A percentile compares a stretch with the other conserved stretches of the same genome.
These are phyloP conservation scores for Hypena proboscidalis DNA, from an alignment of 2,888 invertebrate species.

Conservation along the genomic window DNA sequence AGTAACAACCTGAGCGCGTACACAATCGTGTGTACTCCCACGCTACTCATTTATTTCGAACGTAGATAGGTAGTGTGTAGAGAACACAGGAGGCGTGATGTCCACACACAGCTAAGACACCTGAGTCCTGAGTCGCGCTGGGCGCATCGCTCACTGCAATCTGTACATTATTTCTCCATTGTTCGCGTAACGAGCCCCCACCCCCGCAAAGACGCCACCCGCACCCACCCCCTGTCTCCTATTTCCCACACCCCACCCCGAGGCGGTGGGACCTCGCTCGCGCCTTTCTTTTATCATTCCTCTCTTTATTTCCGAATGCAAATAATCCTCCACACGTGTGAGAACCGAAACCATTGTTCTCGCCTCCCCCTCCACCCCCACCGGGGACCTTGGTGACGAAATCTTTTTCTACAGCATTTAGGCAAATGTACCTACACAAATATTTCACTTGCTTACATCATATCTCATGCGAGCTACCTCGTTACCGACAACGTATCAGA, in stretches of 20 bases:
- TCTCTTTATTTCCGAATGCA: slow-evolving; percentile 86
- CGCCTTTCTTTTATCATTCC: slow-evolving; percentile 86
- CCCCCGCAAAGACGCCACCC: slow-evolving; percentile 57
- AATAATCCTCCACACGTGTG: slow-evolving; percentile 87
- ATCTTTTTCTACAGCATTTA: slow-evolving; percentile 83
- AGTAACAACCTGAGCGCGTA: slow-evolving; percentile 3
- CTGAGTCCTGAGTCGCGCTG: slow-evolving; percentile 83
- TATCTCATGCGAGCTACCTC: slow-evolving; percentile 46
- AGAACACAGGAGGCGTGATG: slow-evolving; percentile 59
- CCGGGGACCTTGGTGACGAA: slow-evolving; percentile 84
- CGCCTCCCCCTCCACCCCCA: slow-evolving; percentile 73
- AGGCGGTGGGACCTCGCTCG: slow-evolving; percentile 84
- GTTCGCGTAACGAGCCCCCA: slow-evolving; percentile 84
- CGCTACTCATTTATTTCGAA: slow-evolving; percentile 28
- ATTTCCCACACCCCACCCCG: slow-evolving; percentile 83
- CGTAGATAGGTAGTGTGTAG: slow-evolving; percentile 29
- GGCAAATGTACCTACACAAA: slow-evolving; percentile 73
- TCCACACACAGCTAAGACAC: slow-evolving; percentile 78
- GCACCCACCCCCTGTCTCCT: slow-evolving; percentile 57
- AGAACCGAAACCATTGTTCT: slow-evolving; percentile 86
- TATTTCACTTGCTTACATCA: slow-evolving; percentile 58
- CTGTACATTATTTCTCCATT: slow-evolving; percentile 86
- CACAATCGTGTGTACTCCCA: slow-evolving; percentile 20
- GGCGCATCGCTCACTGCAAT: slow-evolving; percentile 86
- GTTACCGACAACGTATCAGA: slow-evolving; percentile 37